Conservation (phyloP, 1,140 invertebrate species). For the Drosophila nikananu region DNA sequence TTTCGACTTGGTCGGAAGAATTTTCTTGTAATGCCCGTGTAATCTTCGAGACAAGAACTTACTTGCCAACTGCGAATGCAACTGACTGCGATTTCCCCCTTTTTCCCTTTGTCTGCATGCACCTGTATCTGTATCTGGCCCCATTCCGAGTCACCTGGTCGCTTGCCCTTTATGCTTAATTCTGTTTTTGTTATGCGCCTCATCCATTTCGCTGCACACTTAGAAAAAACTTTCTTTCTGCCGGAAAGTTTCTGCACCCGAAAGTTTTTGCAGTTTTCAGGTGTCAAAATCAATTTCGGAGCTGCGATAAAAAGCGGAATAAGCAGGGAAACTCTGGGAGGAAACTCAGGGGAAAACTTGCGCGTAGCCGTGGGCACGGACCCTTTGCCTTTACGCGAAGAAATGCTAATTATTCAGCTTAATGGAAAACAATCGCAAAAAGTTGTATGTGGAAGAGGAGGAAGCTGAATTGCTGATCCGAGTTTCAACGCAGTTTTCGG, state of each 20-base stretch:
- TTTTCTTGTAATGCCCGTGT: constrained; percentile 64
- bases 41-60: constrained; percentile 68
- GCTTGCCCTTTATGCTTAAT: constrained; percentile 66
- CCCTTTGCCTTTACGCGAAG: constrained; percentile 26
- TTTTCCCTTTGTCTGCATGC: background rate
- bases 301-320: constrained; percentile 44
- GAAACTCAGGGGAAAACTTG: constrained; percentile 21
- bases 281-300: constrained; percentile 78
- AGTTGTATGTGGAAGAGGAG: constrained; percentile 10
- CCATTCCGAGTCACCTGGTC: constrained; percentile 5
- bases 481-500: constrained; percentile 20
- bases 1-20: constrained; percentile 32
- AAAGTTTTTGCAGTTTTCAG: constrained; percentile 60
- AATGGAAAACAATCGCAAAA: constrained; percentile 68
- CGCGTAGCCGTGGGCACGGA: background rate
- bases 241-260: constrained; percentile 42
- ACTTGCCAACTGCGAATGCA: constrained; percentile 29
- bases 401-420: constrained; percentile 71
- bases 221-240: constrained; percentile 20
- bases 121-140: background rate
- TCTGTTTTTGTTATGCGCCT: constrained; percentile 59
- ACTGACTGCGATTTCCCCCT: constrained; percentile 8
- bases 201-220: constrained; percentile 57
- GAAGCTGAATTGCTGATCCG: constrained; percentile 27
- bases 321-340: constrained; percentile 12